Percentiles rank a stretch among this genome's conserved stretches.
These are phyloP conservation scores for Drosophila truncata DNA, from an alignment of 1,140 invertebrate species.

Conservation along the genomic window DNA sequence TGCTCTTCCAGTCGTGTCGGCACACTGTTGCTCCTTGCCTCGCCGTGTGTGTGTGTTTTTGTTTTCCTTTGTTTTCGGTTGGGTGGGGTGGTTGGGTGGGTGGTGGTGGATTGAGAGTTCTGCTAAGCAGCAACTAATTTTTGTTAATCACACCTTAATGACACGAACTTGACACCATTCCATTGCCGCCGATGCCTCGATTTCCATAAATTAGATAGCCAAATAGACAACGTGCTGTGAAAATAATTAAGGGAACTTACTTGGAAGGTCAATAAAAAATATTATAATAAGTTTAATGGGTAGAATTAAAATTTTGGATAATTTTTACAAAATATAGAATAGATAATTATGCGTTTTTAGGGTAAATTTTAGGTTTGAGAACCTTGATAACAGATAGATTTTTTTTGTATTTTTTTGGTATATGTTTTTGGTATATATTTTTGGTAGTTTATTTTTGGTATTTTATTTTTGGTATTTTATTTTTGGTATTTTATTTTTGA, in stretches of 20 bases:
- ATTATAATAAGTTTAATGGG: too few relatives aligned
- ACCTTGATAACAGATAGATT: too few relatives aligned
- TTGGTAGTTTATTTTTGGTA: too few relatives aligned
- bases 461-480: too few relatives aligned
- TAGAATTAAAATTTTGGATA: too few relatives aligned
- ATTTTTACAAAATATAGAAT: too few relatives aligned
- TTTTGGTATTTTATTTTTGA: too few relatives aligned
- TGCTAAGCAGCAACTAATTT: conserved; percentile 80
- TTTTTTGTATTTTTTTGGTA: too few relatives aligned
- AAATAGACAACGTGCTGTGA: conserved; percentile 47
- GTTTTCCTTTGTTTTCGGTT: not conserved
- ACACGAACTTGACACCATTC: conserved; percentile 80
- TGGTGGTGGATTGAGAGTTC: conserved; percentile 3
- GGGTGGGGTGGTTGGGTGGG: not conserved
- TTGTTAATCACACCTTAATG: conserved; percentile 83
- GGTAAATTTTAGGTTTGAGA: too few relatives aligned
- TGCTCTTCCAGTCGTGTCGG: conserved; percentile 50
- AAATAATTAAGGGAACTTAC: not conserved
- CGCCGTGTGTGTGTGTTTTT: conserved; percentile 5
- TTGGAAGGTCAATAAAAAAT: too few relatives aligned
- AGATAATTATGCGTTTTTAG: too few relatives aligned
- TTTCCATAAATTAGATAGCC: conserved; percentile 62
- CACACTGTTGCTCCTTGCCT: conserved; percentile 61
- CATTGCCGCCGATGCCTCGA: conserved; percentile 40
- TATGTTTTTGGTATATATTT: too few relatives aligned